phyloP scores from a whole-genome alignment of 2,888 invertebrate genomes.

The Polietes domitor region DNA sequence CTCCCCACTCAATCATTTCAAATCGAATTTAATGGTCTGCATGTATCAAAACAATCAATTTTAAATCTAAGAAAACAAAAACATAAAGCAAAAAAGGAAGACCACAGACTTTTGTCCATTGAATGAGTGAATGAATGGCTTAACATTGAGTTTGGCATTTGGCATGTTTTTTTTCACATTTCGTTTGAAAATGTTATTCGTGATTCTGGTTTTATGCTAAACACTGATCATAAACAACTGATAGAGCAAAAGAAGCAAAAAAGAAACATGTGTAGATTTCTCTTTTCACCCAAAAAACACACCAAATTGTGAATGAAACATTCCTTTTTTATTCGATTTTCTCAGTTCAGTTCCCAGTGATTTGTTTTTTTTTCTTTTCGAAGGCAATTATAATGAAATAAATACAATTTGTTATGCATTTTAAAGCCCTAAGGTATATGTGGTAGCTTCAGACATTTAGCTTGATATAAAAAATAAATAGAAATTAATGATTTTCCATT shows the following conservation, averaged over 20 bases:
- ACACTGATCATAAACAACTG: not conserved
- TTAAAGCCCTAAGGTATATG: constrained; percentile 11
- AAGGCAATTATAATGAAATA: constrained; percentile 3
- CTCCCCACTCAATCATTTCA: constrained; percentile 2
- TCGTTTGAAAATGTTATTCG: too few relatives aligned
- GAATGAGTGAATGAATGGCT: not conserved
- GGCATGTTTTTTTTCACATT: not conserved
- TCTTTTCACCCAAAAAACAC: not conserved
- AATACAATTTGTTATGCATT: constrained; percentile 20
- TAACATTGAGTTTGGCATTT: constrained; percentile 17
- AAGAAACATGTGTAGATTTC: not conserved
- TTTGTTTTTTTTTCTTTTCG: not conserved
- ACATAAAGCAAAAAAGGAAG: not conserved
- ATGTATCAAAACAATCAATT: constrained; percentile 34
- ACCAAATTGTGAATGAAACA: constrained; percentile 13
- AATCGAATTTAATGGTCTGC: constrained; percentile 17
- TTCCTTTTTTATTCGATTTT: not conserved
- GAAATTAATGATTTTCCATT: not conserved
- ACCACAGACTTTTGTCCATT: not conserved
- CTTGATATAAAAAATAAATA: not conserved
- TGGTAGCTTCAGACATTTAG: not conserved
- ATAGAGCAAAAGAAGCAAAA: not conserved
- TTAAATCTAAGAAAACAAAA: not conserved
- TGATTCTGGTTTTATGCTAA: constrained; percentile 21
- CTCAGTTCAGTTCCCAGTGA: not conserved